Percentiles rank a stretch among this genome's conserved stretches.
Evolutionary conservation across 2,113 vertebrate genomes (phyloP).

Genomic region (Chinchilla lanigera): DNA sequence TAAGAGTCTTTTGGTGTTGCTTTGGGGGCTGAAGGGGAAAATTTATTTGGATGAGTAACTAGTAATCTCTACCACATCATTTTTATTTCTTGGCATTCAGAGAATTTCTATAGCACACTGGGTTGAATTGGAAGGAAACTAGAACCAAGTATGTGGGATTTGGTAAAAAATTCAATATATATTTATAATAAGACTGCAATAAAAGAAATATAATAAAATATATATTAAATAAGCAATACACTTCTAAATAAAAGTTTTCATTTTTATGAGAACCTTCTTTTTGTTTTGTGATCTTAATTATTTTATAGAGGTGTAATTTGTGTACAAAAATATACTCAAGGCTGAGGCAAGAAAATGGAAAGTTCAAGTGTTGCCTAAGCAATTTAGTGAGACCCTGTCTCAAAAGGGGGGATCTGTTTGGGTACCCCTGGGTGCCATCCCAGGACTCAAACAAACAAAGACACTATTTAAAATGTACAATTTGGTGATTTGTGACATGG

Average conservation of each 20-base stretch:
- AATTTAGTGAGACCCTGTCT: background rate
- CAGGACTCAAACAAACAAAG: background rate
- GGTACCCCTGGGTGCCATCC: background rate
- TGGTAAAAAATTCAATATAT: background rate
- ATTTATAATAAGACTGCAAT: background rate
- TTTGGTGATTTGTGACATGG: too few relatives aligned
- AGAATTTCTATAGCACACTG: background rate
- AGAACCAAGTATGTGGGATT: background rate
- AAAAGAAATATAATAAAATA: background rate
- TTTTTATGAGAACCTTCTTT: background rate
- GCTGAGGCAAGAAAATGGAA: background rate
- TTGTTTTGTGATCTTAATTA: background rate
- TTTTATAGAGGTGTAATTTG: background rate
- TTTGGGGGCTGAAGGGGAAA: too few relatives aligned
- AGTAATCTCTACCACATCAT: background rate
- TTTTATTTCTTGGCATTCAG: slow-evolving; percentile 14
- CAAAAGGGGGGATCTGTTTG: background rate
- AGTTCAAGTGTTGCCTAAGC: background rate
- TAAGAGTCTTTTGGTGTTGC: too few relatives aligned
- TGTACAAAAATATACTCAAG: background rate
- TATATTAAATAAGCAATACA: background rate
- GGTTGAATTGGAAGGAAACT: background rate
- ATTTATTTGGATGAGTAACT: background rate
- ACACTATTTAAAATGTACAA: too few relatives aligned
- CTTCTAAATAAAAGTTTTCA: background rate